Evolutionary conservation across 2,797 vertebrate species (phyloP).

Genomic region (Columba guinea): DNA sequence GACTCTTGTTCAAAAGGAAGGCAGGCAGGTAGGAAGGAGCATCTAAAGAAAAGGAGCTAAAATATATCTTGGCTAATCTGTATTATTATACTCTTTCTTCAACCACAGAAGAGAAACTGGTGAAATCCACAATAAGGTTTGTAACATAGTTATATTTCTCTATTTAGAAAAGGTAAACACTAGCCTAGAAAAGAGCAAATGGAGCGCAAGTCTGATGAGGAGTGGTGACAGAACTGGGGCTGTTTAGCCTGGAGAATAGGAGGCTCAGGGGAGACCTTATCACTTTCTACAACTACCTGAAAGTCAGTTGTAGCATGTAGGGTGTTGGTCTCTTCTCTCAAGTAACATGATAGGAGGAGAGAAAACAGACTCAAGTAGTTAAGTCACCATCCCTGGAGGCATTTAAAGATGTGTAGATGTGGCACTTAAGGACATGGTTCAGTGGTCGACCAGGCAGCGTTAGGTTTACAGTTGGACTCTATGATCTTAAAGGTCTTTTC

Average conservation of each 20-base stretch:
- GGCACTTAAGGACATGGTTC: neutral
- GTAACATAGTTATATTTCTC: neutral
- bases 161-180: neutral
- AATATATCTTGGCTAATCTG: neutral
- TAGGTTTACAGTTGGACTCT: neutral
- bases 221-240: rapidly evolving
- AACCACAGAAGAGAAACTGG: neutral
- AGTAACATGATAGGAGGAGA: neutral
- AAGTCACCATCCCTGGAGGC: neutral
- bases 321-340: neutral
- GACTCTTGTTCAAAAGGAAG: neutral
- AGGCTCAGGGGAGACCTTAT: neutral
- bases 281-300: rapidly evolving
- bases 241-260: neutral
- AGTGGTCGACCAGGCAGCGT: neutral
- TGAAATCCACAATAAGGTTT: neutral
- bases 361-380: neutral
- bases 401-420: neutral
- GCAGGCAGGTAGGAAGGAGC: neutral
- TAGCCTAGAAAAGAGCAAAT: neutral
- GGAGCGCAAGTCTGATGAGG: rapidly evolving
- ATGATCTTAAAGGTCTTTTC: neutral
- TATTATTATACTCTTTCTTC: neutral
- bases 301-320: rapidly evolving
- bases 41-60: neutral